Percentiles rank a stretch among this genome's conserved stretches.
Conservation (phyloP, 1,140 invertebrate genomes). For the Atopsyche davidsoni region DNA sequence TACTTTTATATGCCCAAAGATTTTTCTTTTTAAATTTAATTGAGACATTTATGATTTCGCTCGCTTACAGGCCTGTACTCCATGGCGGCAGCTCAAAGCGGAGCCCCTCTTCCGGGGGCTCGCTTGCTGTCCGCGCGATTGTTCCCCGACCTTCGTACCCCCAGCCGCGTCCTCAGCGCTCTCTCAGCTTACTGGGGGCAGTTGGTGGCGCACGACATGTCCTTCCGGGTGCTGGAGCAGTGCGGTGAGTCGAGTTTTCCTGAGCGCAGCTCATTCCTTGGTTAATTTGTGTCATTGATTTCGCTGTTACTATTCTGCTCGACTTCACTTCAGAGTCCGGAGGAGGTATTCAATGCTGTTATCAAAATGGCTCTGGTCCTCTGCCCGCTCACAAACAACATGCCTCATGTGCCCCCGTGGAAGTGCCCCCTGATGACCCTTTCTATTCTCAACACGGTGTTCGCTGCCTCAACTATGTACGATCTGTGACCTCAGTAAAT, state of each 20-base stretch:
- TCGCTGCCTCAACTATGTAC: slow-evolving; percentile 56
- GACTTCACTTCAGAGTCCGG: slow-evolving; percentile 38
- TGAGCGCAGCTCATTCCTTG: no score
- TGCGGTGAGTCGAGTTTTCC: no score
- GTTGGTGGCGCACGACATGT: slow-evolving; percentile 52
- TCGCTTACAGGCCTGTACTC: slow-evolving; percentile 17
- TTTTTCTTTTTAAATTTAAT: background rate
- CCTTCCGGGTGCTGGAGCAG: slow-evolving; percentile 42
- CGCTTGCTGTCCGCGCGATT: slow-evolving; percentile 17
- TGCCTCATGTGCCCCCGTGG: slow-evolving; percentile 60
- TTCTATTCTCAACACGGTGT: slow-evolving; percentile 56
- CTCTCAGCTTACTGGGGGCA: slow-evolving; percentile 49
- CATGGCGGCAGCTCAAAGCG: slow-evolving; percentile 22
- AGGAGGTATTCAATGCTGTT: slow-evolving; percentile 50
- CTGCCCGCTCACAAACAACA: slow-evolving; percentile 38
- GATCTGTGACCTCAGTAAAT: slow-evolving; percentile 53
- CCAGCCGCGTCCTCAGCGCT: slow-evolving; percentile 3
- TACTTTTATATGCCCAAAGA: slow-evolving; percentile 2
- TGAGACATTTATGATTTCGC: background rate
- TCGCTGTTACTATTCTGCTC: no score
- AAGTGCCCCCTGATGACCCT: slow-evolving; percentile 56
- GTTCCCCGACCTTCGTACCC: background rate
- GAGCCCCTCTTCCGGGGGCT: slow-evolving; percentile 18
- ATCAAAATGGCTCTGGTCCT: slow-evolving; percentile 38
- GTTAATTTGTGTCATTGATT: no score